Conservation (phyloP, 1,140 invertebrate species). For the Drosophila sucinea region DNA sequence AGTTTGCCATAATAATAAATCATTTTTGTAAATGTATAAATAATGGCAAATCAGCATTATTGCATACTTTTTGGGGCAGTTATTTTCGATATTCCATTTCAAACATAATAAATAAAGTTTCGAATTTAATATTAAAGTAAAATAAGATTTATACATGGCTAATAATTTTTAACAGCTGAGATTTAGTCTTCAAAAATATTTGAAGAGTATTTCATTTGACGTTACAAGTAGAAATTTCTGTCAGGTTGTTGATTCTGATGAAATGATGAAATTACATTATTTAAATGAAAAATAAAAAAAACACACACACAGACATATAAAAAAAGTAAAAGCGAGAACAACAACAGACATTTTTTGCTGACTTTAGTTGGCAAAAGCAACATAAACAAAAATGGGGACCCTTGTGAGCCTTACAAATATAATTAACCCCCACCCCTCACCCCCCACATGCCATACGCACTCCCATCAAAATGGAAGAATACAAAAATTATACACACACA, state of each 20-base stretch:
- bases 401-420: background rate
- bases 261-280: slow-evolving; percentile 10
- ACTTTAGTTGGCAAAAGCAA: background rate
- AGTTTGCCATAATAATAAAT: background rate
- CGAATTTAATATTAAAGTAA: too few relatives aligned
- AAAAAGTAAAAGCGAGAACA: slow-evolving; percentile 1
- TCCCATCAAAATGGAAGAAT: background rate
- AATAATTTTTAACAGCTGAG: too few relatives aligned
- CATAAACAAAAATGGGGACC: background rate
- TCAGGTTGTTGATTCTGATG: slow-evolving; percentile 4
- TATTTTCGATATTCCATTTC: too few relatives aligned
- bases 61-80: too few relatives aligned
- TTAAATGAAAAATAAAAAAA: background rate
- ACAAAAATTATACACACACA: too few relatives aligned
- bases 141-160: too few relatives aligned
- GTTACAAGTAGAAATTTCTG: background rate
- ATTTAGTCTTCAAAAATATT: background rate
- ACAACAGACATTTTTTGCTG: background rate
- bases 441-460: too few relatives aligned
- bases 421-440: background rate
- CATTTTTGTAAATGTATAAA: too few relatives aligned
- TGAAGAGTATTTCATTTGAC: background rate
- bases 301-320: background rate
- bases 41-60: too few relatives aligned
- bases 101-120: too few relatives aligned